These are phyloP conservation scores for Fistularia commersonii DNA, from an alignment of 2,797 vertebrate species.

Conservation along the genomic window DNA sequence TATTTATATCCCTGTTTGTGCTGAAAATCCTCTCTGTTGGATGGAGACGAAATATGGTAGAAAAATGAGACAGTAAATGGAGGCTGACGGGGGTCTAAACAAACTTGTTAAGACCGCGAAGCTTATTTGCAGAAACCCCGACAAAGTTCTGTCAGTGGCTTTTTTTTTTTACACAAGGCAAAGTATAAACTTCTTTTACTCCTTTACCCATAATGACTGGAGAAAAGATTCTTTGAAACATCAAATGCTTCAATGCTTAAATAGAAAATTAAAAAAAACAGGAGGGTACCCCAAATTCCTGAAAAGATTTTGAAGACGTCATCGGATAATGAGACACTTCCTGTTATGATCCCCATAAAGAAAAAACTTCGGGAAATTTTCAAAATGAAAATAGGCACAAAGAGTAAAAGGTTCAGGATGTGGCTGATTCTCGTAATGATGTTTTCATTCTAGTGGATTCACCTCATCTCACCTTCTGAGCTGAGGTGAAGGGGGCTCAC, in stretches of 20 bases:
- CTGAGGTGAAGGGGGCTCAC: background rate
- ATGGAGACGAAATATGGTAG: too few species aligned
- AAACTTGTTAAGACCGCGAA: background rate
- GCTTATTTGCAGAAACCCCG: background rate
- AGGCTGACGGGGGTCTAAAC: too few species aligned
- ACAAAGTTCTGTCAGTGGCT: too few species aligned
- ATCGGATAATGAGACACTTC: constrained; percentile 4
- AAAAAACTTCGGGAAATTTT: constrained; percentile 24
- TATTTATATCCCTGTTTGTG: too few species aligned
- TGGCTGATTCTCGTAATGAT: constrained; percentile 20
- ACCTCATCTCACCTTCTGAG: constrained; percentile 3
- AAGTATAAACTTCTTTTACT: background rate
- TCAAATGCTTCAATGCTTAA: background rate
- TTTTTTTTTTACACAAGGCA: too few species aligned
- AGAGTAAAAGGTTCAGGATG: constrained; percentile 6
- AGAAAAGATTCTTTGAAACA: background rate
- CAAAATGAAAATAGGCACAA: constrained; percentile 16
- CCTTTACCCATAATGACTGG: background rate
- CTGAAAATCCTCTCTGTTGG: too few species aligned
- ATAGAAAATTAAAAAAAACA: background rate
- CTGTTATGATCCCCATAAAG: constrained; percentile 3
- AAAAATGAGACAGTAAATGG: too few species aligned
- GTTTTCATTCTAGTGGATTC: constrained; percentile 10
- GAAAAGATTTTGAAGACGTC: background rate
- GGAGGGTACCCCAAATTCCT: background rate